Conservation (phyloP, 2,888 invertebrate species). For the Callyntrura guangdongensis region DNA sequence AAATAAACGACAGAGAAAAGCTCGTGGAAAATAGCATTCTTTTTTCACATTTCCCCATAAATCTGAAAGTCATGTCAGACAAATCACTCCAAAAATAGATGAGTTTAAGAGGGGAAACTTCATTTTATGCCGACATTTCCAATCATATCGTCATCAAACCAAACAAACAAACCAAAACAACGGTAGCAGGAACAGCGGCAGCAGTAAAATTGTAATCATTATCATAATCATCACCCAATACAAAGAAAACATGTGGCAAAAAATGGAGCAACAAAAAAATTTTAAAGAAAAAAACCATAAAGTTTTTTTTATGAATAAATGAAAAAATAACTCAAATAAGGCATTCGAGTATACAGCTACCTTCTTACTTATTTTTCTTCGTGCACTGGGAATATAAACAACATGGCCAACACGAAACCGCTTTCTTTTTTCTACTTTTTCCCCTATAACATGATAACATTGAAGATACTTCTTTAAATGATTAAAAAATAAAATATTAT, state of each 20-base stretch:
- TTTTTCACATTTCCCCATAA: background rate
- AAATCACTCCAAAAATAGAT: background rate
- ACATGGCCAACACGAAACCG: slow-evolving; percentile 41
- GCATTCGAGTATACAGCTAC: slow-evolving; percentile 1
- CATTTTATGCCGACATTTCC: background rate
- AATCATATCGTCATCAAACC: background rate
- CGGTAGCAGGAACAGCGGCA: background rate
- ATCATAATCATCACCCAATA: slow-evolving; percentile 12
- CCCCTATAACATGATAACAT: slow-evolving; percentile 41
- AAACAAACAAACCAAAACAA: background rate
- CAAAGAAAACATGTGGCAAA: background rate
- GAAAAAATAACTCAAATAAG: slow-evolving; percentile 9
- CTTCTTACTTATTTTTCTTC: slow-evolving; percentile 36
- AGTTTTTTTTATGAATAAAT: slow-evolving; percentile 13
- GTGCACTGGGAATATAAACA: slow-evolving; percentile 35
- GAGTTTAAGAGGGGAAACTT: background rate
- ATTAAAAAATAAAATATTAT: slow-evolving; percentile 1
- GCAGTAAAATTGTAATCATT: slow-evolving; percentile 1
- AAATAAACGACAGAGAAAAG: background rate
- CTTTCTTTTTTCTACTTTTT: slow-evolving; percentile 50
- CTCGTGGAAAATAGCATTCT: background rate
- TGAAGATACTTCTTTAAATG: background rate
- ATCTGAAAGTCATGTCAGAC: background rate
- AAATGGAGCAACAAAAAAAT: slow-evolving; percentile 1
- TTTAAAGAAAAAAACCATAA: background rate